Evolutionary conservation across 2,888 invertebrate species (phyloP), one percentile per base, ranked within the genome.

Genomic region (Pandemis corylana): DNA sequence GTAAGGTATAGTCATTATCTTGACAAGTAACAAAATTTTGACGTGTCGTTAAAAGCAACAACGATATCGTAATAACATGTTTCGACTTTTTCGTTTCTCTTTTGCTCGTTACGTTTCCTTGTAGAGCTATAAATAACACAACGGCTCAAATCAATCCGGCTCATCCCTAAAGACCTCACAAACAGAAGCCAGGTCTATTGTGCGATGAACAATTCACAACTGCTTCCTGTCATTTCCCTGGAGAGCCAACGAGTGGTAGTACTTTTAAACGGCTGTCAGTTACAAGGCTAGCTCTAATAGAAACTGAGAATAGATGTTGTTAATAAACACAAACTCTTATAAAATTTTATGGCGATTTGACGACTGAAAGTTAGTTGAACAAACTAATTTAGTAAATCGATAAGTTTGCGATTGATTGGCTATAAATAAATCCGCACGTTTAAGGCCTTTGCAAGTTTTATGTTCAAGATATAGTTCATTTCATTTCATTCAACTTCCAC

Each of bases 201-300:
- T 53, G 67, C 53, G 15, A 66, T 51, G 51, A 51, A 67, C 67
- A 67, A 53, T 67, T 67, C 67, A 67, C 13, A 53, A 53, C 67
- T 51, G 51, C 53, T 67, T 67, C 53, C 67, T 41, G 53, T n/a
- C 53, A 67, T 67, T 67, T 67, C 67, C 53, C 67, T 53, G 41
- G 53, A 41, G 67, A 53, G 5, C 20, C n/a, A 44, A 51, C 20
- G 62, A 69, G 41, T 61, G 12, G 56, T 28, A 65, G 59, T 20
- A 20, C 66, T 71, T 41, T 67, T 67, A 67, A 67, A 15, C n/a
- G 53, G 15, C 51, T 67, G 53, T 65, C 49, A 65, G 49, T 1
- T 49, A 5, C 65, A 65, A 41, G 5, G 36, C 41, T 41, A 53
- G 53, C 49, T 65, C 12, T 28, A 56, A 59, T 12, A 28, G 59